Base-by-base conservation (phyloP, 2,888 invertebrate genomes). In the Pachymerium ferrugineum region DNA sequence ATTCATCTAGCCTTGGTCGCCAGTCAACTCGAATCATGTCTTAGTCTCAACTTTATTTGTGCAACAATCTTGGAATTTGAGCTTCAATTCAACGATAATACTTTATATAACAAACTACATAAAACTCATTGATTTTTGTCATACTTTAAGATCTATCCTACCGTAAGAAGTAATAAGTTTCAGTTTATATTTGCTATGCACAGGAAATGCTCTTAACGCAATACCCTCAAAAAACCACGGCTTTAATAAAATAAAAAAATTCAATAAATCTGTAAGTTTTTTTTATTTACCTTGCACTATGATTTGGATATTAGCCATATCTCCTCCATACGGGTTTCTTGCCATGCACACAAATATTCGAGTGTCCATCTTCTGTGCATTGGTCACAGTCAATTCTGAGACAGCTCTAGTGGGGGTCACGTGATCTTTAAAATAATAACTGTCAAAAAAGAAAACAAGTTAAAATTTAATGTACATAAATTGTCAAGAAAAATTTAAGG, bases 291-390 rank as follows among this genome's bases (percentile, higher is more conserved):
- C 73, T 25, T 73, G 73, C 31, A 73, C 73, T 67, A 73, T 73
- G 68, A 73, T 35, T 28, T 73, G 73, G 31, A 73, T 67, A 33
- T 73, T 73, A 67, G 73, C 73, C 68, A 73, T 38, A 67, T 73
- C 73, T n/a, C 68, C 73, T 28, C 73, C 73, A 28, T 31, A 73
- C n/a, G 73, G 73, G 28, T 73, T 73, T 28, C 73, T 29, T 14
- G 73, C 73, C 35, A 35, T 68, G 35, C 73, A 73, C 31, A 73
- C 73, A 67, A 73, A 73, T 22, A 73, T 73, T 16, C 73, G 62
- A 28, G 73, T 73, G 33, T 73, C 73, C 73, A 68, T 73, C 73
- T 73, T 73, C 68, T 73, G 73, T 3, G 73, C 73, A 33, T 73
- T 73, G 73, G 73, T 73, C 22, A 73, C 73, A 30, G 73, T 73